A percentile compares a stretch with the other conserved stretches of the same genome.
phyloP scores from a whole-genome alignment of 2,797 vertebrate genomes.

The Moxostoma hubbsi region DNA sequence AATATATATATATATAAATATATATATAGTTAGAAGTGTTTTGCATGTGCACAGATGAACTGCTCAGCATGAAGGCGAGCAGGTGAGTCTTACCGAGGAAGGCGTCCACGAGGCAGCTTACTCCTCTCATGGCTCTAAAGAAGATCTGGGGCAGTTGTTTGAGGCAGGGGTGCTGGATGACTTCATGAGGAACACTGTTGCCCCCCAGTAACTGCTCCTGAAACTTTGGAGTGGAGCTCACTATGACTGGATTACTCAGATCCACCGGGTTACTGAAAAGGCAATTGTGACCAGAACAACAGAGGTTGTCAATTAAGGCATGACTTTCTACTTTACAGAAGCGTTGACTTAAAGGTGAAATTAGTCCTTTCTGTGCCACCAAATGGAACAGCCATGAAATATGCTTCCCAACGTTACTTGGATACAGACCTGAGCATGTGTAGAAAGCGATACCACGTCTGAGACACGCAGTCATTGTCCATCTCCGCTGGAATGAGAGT shows the following conservation, averaged over 20 bases:
- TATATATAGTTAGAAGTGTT: no score
- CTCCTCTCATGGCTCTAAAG: constrained; percentile 90
- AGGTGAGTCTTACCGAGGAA: constrained; percentile 84
- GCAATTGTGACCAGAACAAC: no score
- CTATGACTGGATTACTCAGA: constrained; percentile 87
- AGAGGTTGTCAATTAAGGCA: no score
- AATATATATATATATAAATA: no score
- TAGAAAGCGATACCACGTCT: constrained; percentile 94
- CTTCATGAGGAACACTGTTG: constrained; percentile 85
- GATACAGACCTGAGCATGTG: constrained; percentile 90
- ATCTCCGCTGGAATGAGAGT: constrained; percentile 88
- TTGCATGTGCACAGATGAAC: no score
- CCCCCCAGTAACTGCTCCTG: constrained; percentile 88
- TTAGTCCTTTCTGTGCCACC: no score
- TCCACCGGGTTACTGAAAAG: constrained; percentile 89
- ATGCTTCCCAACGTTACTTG: no score
- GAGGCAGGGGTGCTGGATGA: constrained; percentile 89
- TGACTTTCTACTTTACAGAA: no score
- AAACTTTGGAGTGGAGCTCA: constrained; percentile 88
- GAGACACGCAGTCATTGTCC: constrained; percentile 87
- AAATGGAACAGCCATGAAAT: neutral
- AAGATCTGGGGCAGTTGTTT: constrained; percentile 90
- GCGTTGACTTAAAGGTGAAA: neutral
- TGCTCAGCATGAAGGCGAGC: no score
- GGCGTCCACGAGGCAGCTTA: constrained; percentile 90